Evolutionary conservation across 35 echinoderm and acorn worm genomes (phyloP).

Genomic region (Diadema setosum): DNA sequence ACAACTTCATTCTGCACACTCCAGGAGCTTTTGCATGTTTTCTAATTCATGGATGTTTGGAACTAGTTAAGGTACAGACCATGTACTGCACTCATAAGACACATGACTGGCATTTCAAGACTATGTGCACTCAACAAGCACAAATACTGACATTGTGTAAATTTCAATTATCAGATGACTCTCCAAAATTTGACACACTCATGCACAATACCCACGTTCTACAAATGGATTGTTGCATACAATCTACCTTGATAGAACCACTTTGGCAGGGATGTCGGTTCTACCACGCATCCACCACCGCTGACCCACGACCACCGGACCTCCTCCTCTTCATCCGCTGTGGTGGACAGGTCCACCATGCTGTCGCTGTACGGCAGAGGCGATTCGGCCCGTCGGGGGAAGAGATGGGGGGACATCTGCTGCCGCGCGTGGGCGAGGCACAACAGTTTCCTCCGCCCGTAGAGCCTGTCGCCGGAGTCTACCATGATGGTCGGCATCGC

Average conservation of each 20-base stretch:
- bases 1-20: too few relatives aligned
- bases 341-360: background rate
- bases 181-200: background rate
- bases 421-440: background rate
- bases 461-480: background rate
- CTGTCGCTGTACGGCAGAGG: background rate
- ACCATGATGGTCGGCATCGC: background rate
- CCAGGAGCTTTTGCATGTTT: too few relatives aligned
- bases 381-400: background rate
- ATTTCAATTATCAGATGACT: background rate
- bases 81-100: too few relatives aligned
- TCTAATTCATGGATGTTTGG: too few relatives aligned
- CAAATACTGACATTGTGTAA: background rate
- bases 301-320: constrained; percentile 76
- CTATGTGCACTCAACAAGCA: background rate
- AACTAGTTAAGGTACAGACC: too few relatives aligned
- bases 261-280: constrained; percentile 50
- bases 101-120: background rate
- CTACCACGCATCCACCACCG: constrained; percentile 78
- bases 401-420: background rate
- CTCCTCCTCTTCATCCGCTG: constrained; percentile 7
- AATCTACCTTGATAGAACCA: constrained; percentile 94
- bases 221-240: background rate
- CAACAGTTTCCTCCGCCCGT: background rate
- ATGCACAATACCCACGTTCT: background rate